These are phyloP conservation scores for Gasterosteus nipponicus DNA, from an alignment of 2,113 vertebrate genomes.

Conservation along the genomic window DNA sequence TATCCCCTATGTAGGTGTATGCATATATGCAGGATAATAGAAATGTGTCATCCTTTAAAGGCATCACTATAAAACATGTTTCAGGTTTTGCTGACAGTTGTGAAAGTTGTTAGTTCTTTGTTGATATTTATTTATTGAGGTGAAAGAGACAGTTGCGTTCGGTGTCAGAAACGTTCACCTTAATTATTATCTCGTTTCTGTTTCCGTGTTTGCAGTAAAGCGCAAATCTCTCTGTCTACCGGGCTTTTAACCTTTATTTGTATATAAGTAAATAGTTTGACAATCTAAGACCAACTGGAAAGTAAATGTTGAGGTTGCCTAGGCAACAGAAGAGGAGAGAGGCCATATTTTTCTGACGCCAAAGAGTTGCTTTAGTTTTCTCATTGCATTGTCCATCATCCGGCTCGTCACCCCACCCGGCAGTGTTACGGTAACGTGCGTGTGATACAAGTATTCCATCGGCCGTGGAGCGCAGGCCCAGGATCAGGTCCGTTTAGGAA, in stretches of 20 bases:
- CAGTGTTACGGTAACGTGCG: background rate
- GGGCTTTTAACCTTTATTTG: conserved; percentile 79
- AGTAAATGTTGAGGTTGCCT: conserved; percentile 75
- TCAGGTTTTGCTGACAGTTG: conserved; percentile 31
- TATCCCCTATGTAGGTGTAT: conserved; percentile 39
- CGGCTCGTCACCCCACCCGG: conserved; percentile 1
- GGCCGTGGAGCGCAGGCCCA: conserved; percentile 16
- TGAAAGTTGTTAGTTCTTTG: conserved; percentile 26
- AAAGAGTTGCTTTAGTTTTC: conserved; percentile 83
- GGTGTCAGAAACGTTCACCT: conserved; percentile 71
- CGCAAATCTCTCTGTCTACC: conserved; percentile 78
- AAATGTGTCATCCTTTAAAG: conserved; percentile 46
- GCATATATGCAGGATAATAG: conserved; percentile 42
- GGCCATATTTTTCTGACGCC: conserved; percentile 85
- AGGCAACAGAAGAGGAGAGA: conserved; percentile 75
- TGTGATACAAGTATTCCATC: conserved; percentile 13
- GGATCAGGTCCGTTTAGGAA: conserved; percentile 20
- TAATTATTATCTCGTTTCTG: conserved; percentile 54
- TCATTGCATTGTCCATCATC: conserved; percentile 44
- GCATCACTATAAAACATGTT: conserved; percentile 26
- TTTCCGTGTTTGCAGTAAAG: conserved; percentile 64
- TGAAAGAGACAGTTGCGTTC: conserved; percentile 82
- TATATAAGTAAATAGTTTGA: conserved; percentile 84
- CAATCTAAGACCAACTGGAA: conserved; percentile 84
- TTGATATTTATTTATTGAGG: conserved; percentile 72